phyloP scores from a whole-genome alignment of 2,888 invertebrate species.

The Onchidella celtica region DNA sequence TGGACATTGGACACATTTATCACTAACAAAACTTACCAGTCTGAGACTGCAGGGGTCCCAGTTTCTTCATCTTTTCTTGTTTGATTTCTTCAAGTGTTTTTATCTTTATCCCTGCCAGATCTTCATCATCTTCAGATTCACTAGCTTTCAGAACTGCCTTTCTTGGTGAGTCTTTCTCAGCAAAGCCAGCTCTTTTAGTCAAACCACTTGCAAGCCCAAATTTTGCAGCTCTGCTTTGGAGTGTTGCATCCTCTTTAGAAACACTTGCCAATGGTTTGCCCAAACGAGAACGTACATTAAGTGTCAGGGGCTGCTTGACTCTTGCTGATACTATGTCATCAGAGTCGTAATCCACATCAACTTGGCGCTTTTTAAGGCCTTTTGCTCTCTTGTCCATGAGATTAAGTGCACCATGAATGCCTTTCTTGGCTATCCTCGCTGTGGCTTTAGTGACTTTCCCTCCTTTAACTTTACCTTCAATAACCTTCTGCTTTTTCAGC shows the following conservation, averaged over 20 bases:
- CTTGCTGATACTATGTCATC: constrained; percentile 32
- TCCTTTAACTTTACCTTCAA: neutral
- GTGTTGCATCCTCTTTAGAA: neutral
- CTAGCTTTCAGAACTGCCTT: neutral
- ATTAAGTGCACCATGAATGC: neutral
- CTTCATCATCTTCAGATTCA: constrained; percentile 32
- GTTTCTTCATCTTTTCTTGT: constrained; percentile 60
- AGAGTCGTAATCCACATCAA: constrained; percentile 40
- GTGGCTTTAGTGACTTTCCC: neutral
- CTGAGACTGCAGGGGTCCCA: neutral
- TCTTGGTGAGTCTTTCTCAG: neutral
- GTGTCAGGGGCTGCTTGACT: constrained; percentile 16
- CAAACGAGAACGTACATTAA: constrained; percentile 40
- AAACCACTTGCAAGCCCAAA: neutral
- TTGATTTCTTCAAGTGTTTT: constrained; percentile 68
- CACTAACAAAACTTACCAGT: constrained; percentile 13
- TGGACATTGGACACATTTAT: too few species aligned
- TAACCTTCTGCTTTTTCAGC: constrained; percentile 16
- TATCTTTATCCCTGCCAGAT: constrained; percentile 58
- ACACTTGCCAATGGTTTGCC: constrained; percentile 7
- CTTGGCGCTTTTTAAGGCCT: neutral
- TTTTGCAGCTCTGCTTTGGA: constrained; percentile 10
- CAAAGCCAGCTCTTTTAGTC: neutral
- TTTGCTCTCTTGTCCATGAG: neutral
- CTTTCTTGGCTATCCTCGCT: neutral